Conservation (phyloP, 1,140 invertebrate species). For the Diorhabda sublineata region DNA sequence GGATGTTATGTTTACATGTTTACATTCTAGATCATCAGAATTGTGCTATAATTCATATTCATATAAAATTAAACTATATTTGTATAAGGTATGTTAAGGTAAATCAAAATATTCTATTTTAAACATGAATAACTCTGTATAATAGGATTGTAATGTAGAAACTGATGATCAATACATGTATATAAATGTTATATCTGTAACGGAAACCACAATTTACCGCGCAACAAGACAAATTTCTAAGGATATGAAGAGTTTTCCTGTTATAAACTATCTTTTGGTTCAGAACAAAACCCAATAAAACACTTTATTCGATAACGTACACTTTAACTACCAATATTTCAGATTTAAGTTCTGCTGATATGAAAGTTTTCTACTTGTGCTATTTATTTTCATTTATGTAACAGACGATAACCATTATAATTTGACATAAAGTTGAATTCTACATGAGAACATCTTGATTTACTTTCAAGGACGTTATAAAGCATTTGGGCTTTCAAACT, state of each 20-base stretch:
- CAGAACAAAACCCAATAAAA: slow-evolving; percentile 25
- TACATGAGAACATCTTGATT: slow-evolving; percentile 8
- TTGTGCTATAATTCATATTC: too few relatives aligned
- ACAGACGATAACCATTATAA: slow-evolving; percentile 18
- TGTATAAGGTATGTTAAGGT: too few relatives aligned
- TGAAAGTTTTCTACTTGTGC: slow-evolving; percentile 25
- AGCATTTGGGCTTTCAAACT: neutral
- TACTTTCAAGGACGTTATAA: neutral
- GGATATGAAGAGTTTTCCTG: neutral
- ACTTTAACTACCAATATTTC: slow-evolving; percentile 29
- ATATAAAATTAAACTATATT: too few relatives aligned
- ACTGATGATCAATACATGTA: too few relatives aligned
- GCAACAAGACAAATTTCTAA: too few relatives aligned
- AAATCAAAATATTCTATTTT: too few relatives aligned
- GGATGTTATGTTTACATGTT: too few relatives aligned
- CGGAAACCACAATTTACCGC: too few relatives aligned
- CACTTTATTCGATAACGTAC: slow-evolving; percentile 27
- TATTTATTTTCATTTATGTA: slow-evolving; percentile 17
- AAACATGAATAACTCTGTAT: too few relatives aligned
- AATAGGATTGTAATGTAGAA: too few relatives aligned
- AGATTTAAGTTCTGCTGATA: slow-evolving; percentile 31
- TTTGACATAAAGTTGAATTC: slow-evolving; percentile 15
- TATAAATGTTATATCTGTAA: too few relatives aligned
- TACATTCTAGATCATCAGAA: too few relatives aligned
- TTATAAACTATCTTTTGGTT: neutral